Evolutionary conservation across 2,797 vertebrate genomes (phyloP), one percentile per base, ranked within the genome.

Genomic region (Semaprochilodus insignis): DNA sequence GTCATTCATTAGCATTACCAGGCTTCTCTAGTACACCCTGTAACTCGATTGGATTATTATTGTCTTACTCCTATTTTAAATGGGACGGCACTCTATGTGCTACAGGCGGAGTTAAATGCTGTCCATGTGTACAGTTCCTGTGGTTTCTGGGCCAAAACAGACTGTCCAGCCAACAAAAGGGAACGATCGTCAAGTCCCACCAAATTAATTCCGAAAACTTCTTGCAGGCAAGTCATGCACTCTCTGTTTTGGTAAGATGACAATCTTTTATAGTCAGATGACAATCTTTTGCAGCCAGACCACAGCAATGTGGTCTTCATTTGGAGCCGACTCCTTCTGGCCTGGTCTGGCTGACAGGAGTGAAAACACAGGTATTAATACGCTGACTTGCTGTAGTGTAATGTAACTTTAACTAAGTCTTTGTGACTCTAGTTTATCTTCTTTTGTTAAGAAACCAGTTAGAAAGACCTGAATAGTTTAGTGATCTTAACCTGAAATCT

Each of bases 161-260:
- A 62, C 86, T 70, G 70, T 83, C 69, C 48, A 65, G 83, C 71
- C 78, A 87, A 71, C 40, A 74, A 85, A 73, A 81, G 80, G 77
- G 72, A 74, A 83, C 76, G 60, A 87, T 87, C 85, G 85, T 79
- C 59, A 83, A 76, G 81, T 65, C 71, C 25, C 74, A 27, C 55
- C 54, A 89, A 90, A 88, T 88, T 85, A 74, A 81, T 88, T 88
- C 86, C 85, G 83, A 88, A 89, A 88, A 80, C 67, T 87, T 87
- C 82, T 89, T 57, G 71, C 54, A 71, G 85, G 81, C 84, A 84
- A 90, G 87, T 83, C 85, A 67, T 85, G 84, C 84, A 80, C 78
- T 87, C 73, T 86, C 89, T 88, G 78, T 89, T 91, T 87, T 89
- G 90, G 90, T 87, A 86, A 92, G 87, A 86, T 89, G 88, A 92